Conservation (phyloP, 2,888 invertebrate genomes). For the Pheosia tremula region DNA sequence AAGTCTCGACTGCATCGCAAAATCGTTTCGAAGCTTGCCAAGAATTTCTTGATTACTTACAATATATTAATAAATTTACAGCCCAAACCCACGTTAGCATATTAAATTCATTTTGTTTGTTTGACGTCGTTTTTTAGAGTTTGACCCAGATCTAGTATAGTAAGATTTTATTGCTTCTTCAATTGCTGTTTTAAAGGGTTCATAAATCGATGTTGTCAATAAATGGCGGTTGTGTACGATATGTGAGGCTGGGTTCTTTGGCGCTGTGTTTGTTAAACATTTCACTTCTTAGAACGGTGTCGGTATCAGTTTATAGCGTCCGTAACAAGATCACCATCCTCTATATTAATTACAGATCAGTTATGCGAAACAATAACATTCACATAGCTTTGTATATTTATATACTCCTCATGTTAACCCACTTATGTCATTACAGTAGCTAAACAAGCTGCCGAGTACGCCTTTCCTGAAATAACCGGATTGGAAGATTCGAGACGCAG, state of each 20-base stretch:
- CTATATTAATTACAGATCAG: constrained; percentile 4
- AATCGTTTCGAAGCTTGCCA: neutral
- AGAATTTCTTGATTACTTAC: neutral
- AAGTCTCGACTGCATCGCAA: neutral
- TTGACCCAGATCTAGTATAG: too few relatives aligned
- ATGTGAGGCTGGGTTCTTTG: constrained; percentile 8
- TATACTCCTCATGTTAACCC: neutral
- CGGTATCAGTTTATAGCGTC: constrained; percentile 39
- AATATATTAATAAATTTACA: neutral
- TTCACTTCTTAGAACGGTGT: constrained; percentile 53
- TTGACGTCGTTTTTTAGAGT: neutral
- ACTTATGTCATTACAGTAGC: neutral
- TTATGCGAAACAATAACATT: constrained; percentile 10
- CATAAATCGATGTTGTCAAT: neutral
- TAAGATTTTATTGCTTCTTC: neutral
- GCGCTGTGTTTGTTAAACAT: constrained; percentile 61
- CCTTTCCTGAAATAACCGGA: neutral
- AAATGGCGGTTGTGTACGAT: neutral
- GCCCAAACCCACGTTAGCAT: too few relatives aligned
- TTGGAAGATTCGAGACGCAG: neutral
- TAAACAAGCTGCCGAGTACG: neutral
- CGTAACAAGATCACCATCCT: constrained; percentile 29
- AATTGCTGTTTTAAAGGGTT: neutral
- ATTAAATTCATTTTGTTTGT: neutral
- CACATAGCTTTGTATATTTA: constrained; percentile 1